Evolutionary conservation across 2,113 vertebrate genomes (phyloP).

Genomic region (Cololabis saira): DNA sequence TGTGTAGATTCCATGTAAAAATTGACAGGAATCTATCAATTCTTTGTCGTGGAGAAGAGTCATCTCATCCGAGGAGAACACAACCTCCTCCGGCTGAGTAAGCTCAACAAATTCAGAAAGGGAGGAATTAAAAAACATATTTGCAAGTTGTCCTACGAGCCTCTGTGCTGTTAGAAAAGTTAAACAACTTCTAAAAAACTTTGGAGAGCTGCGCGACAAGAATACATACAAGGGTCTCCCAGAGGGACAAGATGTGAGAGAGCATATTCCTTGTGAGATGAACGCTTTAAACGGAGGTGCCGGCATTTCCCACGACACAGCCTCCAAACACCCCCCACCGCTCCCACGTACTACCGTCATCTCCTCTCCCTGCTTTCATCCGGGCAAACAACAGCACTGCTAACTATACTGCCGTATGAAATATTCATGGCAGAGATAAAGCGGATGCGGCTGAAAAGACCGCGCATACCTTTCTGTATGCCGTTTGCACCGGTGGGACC

Average conservation of each 20-base stretch:
- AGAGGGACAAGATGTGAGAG: slow-evolving; percentile 64
- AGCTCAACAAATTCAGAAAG: slow-evolving; percentile 11
- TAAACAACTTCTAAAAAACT: slow-evolving; percentile 66
- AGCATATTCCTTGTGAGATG: slow-evolving; percentile 56
- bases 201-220: slow-evolving; percentile 53
- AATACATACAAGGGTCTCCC: slow-evolving; percentile 50
- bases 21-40: slow-evolving; percentile 20
- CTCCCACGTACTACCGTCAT: slow-evolving; percentile 11
- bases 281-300: slow-evolving; percentile 48
- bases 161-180: slow-evolving; percentile 62
- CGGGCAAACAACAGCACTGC: slow-evolving; percentile 64
- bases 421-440: slow-evolving; percentile 75
- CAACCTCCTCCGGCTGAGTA: slow-evolving; percentile 7
- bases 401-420: slow-evolving; percentile 63
- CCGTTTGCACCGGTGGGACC: slow-evolving; percentile 63
- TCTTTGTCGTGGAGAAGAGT: background rate
- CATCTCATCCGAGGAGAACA: slow-evolving; percentile 14
- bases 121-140: slow-evolving; percentile 29
- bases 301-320: slow-evolving; percentile 42
- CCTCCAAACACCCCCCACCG: slow-evolving; percentile 13
- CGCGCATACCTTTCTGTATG: slow-evolving; percentile 75
- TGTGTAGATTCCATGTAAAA: background rate
- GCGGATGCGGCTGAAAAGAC: slow-evolving; percentile 56
- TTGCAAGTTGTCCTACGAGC: slow-evolving; percentile 45
- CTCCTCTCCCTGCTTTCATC: slow-evolving; percentile 62